phyloP scores from a whole-genome alignment of 2,797 vertebrate species.

The Neopelma chrysocephalum region DNA sequence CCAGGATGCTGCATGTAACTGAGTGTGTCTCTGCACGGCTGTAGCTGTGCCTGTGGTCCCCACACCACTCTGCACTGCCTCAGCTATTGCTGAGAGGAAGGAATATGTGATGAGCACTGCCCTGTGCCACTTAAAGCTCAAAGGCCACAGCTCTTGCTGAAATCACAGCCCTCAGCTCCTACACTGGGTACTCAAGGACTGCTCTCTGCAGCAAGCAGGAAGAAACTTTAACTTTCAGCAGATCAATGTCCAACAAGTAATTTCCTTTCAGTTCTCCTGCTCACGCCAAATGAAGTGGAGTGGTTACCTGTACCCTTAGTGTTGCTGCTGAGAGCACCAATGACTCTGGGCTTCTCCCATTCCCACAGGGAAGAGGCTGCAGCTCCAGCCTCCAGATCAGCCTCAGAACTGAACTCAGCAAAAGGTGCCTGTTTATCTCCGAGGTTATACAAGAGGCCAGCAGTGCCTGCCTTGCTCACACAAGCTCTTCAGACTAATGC shows the following conservation, averaged over 20 bases:
- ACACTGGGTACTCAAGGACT: fast-evolving
- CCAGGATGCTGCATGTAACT: too few relatives aligned
- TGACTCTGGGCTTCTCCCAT: background rate
- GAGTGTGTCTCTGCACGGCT: background rate
- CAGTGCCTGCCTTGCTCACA: background rate
- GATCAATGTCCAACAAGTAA: background rate
- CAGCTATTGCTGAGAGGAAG: background rate
- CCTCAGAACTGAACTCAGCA: background rate
- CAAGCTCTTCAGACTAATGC: background rate
- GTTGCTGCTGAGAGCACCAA: background rate
- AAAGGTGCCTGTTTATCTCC: background rate
- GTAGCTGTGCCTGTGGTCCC: background rate
- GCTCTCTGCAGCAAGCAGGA: background rate
- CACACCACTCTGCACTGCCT: background rate
- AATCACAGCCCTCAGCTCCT: background rate
- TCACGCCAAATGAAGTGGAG: background rate
- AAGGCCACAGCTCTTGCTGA: background rate
- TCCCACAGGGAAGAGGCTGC: background rate
- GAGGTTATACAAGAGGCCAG: background rate
- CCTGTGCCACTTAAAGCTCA: background rate
- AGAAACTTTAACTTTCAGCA: background rate
- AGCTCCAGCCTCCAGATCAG: background rate
- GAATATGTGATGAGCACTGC: background rate
- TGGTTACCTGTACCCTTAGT: background rate
- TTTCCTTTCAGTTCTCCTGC: background rate